Conservation (phyloP, 1,140 invertebrate species). For the Zaprionus lachaisei region DNA sequence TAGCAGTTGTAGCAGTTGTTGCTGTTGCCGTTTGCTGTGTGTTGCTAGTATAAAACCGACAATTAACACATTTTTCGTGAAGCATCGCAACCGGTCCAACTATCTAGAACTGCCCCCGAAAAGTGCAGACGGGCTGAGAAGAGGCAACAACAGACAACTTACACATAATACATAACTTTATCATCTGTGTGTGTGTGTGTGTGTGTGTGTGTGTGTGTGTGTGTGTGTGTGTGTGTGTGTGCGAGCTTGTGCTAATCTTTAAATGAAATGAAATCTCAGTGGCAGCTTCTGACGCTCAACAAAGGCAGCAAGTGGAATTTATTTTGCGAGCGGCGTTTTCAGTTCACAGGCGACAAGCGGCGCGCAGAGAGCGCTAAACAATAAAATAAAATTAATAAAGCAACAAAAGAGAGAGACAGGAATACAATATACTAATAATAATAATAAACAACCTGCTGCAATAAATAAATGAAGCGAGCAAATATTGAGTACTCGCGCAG, state of each 20-base stretch:
- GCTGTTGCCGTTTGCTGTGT: conserved; percentile 11
- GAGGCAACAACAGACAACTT: conserved; percentile 31
- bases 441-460: conserved; percentile 9
- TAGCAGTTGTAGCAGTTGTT: conserved; percentile 1
- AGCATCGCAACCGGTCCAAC: conserved; percentile 65
- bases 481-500: conserved; percentile 9
- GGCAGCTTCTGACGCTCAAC: conserved; percentile 44
- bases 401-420: conserved; percentile 1
- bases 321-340: conserved; percentile 54
- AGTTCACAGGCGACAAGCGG: conserved; percentile 54
- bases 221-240: conserved; percentile 5
- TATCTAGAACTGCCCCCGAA: conserved; percentile 30
- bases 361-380: conserved; percentile 30
- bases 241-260: conserved; percentile 68
- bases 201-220: conserved; percentile 13
- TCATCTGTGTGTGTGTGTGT: conserved; percentile 19
- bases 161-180: conserved; percentile 67
- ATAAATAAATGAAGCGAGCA: conserved; percentile 9
- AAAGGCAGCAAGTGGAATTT: conserved; percentile 44
- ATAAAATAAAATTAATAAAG: not conserved
- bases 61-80: conserved; percentile 72
- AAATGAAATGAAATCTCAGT: conserved; percentile 78
- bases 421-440: not conserved
- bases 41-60: conserved; percentile 37
- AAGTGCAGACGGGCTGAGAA: conserved; percentile 26